Evolutionary conservation across 2,797 vertebrate genomes (phyloP).

Genomic region (Ispidina lecontei): DNA sequence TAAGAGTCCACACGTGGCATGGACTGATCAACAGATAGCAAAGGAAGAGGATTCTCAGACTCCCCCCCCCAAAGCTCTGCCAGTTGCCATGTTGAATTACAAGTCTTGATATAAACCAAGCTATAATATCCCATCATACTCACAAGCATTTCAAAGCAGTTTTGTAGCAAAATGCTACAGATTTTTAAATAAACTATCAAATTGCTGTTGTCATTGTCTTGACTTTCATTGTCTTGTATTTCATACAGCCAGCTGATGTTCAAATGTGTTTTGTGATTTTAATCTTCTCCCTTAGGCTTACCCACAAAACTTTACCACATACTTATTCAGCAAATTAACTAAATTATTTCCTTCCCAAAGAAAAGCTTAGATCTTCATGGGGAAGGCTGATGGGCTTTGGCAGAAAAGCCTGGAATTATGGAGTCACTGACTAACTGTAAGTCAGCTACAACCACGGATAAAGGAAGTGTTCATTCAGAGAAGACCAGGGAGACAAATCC

Average conservation of each 20-base stretch:
- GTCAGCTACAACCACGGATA: constrained; percentile 19
- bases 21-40: not conserved
- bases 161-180: not conserved
- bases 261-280: constrained; percentile 59
- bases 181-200: constrained; percentile 24
- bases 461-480: constrained; percentile 17
- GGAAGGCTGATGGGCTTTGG: constrained; percentile 31
- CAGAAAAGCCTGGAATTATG: constrained; percentile 57
- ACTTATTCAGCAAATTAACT: constrained; percentile 67
- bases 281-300: constrained; percentile 62
- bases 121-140: not conserved
- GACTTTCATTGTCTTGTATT: constrained; percentile 41
- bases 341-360: constrained; percentile 66
- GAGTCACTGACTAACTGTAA: constrained; percentile 36
- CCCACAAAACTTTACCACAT: constrained; percentile 59
- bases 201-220: constrained; percentile 18
- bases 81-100: not conserved
- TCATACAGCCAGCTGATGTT: constrained; percentile 19
- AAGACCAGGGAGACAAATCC: not conserved
- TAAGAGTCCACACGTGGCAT: not conserved
- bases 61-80: not conserved
- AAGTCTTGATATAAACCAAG: not conserved
- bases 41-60: not conserved
- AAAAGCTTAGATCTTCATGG: constrained; percentile 60
- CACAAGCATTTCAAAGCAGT: not conserved